Percentiles rank a stretch among this genome's conserved stretches.
These are phyloP conservation scores for Takifugu bimaculatus DNA, from an alignment of 2,113 vertebrate genomes.

Conservation along the genomic window DNA sequence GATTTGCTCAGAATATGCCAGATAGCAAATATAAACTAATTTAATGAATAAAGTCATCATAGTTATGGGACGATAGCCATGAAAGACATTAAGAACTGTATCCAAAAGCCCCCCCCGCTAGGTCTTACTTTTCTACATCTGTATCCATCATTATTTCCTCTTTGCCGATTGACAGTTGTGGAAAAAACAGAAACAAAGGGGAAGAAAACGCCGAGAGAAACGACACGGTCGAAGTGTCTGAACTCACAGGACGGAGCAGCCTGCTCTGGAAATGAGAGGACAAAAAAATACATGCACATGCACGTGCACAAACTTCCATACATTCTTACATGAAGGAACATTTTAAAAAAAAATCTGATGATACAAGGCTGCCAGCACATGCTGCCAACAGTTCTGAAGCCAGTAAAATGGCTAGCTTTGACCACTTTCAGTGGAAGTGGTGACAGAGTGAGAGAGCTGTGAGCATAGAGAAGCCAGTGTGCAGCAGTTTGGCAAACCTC, in stretches of 20 bases:
- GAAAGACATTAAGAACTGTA: too few relatives aligned
- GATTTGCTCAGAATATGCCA: background rate
- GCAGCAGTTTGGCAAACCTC: conserved; percentile 56
- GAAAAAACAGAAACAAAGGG: conserved; percentile 53
- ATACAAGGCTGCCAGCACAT: conserved; percentile 29
- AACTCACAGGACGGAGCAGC: conserved; percentile 6
- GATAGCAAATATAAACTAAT: background rate
- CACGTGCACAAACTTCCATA: conserved; percentile 10
- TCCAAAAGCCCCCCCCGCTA: too few relatives aligned
- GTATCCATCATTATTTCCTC: conserved; percentile 23
- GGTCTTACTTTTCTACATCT: background rate
- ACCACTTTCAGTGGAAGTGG: conserved; percentile 49
- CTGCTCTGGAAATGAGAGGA: conserved; percentile 22
- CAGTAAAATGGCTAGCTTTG: conserved; percentile 39
- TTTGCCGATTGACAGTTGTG: conserved; percentile 57
- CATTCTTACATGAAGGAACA: conserved; percentile 19
- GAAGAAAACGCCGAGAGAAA: conserved; percentile 28
- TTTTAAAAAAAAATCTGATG: conserved; percentile 7
- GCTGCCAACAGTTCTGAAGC: conserved; percentile 40
- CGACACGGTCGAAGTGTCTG: conserved; percentile 38
- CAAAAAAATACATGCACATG: conserved; percentile 6
- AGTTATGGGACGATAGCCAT: too few relatives aligned
- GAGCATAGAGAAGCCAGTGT: conserved; percentile 60
- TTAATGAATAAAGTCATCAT: too few relatives aligned
- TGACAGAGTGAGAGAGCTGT: conserved; percentile 29